Percentiles rank a stretch among this genome's conserved stretches.
Conservation (phyloP, 2,113 vertebrate species). For the Elgaria multicarinata region DNA sequence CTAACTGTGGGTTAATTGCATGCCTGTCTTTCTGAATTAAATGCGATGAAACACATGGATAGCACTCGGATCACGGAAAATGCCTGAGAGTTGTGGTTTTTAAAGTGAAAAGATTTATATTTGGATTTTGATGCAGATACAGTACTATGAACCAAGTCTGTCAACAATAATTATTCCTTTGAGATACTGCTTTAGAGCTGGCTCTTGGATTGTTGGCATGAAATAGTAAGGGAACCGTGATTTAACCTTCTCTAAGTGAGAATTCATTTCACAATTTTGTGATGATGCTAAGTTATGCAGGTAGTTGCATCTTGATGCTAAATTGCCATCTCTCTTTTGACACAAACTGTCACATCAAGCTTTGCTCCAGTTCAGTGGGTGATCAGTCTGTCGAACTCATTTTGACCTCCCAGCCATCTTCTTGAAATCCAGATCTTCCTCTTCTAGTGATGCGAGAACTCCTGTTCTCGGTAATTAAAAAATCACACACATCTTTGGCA, state of each 20-base stretch:
- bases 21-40: constrained; percentile 49
- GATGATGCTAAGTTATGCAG: not conserved
- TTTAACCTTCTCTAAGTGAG: not conserved
- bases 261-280: not conserved
- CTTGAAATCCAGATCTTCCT: not conserved
- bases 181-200: not conserved
- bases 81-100: constrained; percentile 2
- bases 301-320: not conserved
- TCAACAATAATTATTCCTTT: constrained; percentile 2
- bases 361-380: not conserved
- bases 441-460: not conserved
- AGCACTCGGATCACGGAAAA: not conserved
- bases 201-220: not conserved
- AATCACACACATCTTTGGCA: not conserved
- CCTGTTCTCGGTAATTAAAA: not conserved
- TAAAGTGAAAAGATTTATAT: not conserved
- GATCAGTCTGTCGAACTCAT: not conserved
- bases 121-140: not conserved
- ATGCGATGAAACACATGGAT: constrained; percentile 18
- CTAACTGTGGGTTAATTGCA: constrained; percentile 11
- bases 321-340: not conserved
- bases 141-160: not conserved
- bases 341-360: not conserved
- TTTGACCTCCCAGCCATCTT: not conserved
- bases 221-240: not conserved